Percentiles rank a stretch among this genome's conserved stretches.
Conservation (phyloP, 2,888 invertebrate genomes). For the Micoletzkya japonica region DNA sequence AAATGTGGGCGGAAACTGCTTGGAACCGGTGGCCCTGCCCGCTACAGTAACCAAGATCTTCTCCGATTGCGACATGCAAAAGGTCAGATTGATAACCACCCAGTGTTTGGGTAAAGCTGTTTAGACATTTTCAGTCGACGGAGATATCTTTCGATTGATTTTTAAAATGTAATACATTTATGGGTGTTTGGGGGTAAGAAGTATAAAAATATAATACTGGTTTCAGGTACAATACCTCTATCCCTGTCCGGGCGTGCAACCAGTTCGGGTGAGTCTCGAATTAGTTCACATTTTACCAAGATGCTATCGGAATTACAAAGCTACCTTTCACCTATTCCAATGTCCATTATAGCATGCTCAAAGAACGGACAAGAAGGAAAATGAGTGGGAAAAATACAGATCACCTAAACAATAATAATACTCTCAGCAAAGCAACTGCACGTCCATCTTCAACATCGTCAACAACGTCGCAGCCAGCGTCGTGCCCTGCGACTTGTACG, state of each 20-base stretch:
- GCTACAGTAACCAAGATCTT: conserved; percentile 26
- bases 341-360: background rate
- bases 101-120: too few relatives aligned
- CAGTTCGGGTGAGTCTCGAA: conserved; percentile 18
- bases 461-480: conserved; percentile 27
- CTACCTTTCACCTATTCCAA: background rate
- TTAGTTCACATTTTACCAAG: background rate
- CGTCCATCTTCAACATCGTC: conserved; percentile 17
- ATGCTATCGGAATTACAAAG: background rate
- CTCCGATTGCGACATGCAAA: conserved; percentile 28
- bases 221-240: conserved; percentile 28
- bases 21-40: conserved; percentile 24
- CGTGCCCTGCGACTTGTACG: conserved; percentile 24
- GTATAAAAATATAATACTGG: background rate
- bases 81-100: background rate
- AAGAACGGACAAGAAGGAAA: background rate
- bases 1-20: conserved; percentile 27
- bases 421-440: conserved; percentile 24
- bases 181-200: background rate
- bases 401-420: background rate
- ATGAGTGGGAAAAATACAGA: background rate
- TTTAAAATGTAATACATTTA: background rate
- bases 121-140: too few relatives aligned
- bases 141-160: background rate
- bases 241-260: conserved; percentile 26